Base-by-base conservation (phyloP, 2,797 vertebrate genomes). In the Peromyscus aztecus region DNA sequence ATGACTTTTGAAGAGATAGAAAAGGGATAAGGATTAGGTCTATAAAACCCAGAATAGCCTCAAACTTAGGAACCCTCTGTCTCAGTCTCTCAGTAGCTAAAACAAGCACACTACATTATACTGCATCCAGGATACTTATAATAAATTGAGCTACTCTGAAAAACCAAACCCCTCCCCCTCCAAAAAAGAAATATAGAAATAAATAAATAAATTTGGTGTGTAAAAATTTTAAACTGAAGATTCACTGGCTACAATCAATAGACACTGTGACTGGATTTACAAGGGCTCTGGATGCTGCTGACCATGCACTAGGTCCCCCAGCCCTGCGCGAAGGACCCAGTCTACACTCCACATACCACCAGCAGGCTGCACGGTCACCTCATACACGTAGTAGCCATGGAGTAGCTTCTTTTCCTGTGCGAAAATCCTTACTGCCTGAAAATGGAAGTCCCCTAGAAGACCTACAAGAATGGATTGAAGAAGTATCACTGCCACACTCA, bases 361-460 rank as follows among this genome's bases (percentile, higher is more conserved):
- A 13, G 93, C n/a, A 9, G 90, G 88, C 82, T 55, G 91, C 69
- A 94, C 81, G 13, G 77, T 78, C n/a, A 95, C 96, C 71, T 86
- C 95, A 6, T 46, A 96, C 93, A 86, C 2, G 91, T 19, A 94
- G 96, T 4, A 96, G 95, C 91, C 94, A 1, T 65, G 89, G 59
- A 57, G 71, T 21, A 83, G 37, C 80, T 71, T 75, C 93, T 77
- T 34, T n/a, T 95, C 95, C 96, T 85, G 87, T 0, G 89, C 27
- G 89, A 21, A 94, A 97, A 95, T 83, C 94, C 96, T 90, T 65
- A 97, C 37, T n/a, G 97, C 97, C 98, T 98, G 94, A 95, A 97
- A 97, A 92, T 71, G 94, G 92, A 97, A 97, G 91, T 95, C 97
- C 27, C 76, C 95, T 31, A 98, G n/a, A 95, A 96, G 69, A 97